Evolutionary conservation across 2,113 vertebrate genomes (phyloP), one percentile per base, ranked within the genome.

Genomic region (Oreotrochilus melanogaster): DNA sequence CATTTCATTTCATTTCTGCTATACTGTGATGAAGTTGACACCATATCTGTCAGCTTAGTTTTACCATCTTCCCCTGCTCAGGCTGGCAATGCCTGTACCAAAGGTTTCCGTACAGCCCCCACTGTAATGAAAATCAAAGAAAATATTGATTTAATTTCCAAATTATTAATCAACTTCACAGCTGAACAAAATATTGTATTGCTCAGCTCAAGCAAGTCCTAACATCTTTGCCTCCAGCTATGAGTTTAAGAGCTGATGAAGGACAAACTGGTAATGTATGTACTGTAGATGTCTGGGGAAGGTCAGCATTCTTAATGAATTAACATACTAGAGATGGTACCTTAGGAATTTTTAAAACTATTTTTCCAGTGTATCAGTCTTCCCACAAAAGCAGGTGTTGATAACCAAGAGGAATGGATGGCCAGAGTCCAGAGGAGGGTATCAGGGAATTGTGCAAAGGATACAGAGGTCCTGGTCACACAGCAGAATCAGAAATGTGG

Each of bases 111-210:
- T 28, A 54, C 87, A 93, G 92, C 85, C 13, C 25, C 33, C 24
- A 80, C 30, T 45, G 84, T 71, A 96, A 94, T 93, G 91, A 96
- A 92, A 96, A 93, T 96, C 95, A 96, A 93, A 93, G 93, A 87
- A 88, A 53, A 66, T 97, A 98, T 98, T 98, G 98, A 98, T 98
- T 97, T 98, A 89, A 97, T 98, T 97, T 97, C 96, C 96, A 97
- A 98, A 98, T 98, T 98, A 97, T 98, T 97, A 97, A 98, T 98
- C 98, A 98, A 42, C 96, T 96, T 97, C 97, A 96, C 97, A 95
- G 97, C 95, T 97, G 96, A 97, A 92, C 93, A 97, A 96, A 97
- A 96, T 97, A 97, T 96, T 91, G 97, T 96, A 94, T 96, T 97
- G 96, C 96, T 98, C 96, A 97, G 96, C 97, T 98, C 93, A 97